Evolutionary conservation across 2,888 invertebrate genomes (phyloP).

Genomic region (Mythimna ferrago): DNA sequence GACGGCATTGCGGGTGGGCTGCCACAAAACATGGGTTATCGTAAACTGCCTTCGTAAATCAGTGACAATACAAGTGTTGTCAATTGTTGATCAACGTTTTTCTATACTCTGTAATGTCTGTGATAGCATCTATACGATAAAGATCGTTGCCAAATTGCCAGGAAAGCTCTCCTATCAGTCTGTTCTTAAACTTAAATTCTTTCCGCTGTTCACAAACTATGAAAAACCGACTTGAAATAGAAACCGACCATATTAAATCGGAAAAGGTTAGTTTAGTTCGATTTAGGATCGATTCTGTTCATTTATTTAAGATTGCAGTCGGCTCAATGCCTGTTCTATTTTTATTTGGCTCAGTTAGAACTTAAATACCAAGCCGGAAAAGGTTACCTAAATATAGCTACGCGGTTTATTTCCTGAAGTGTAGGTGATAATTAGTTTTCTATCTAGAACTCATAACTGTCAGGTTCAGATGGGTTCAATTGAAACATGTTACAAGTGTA

Average conservation of each 20-base stretch:
- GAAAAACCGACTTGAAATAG: conserved; percentile 9
- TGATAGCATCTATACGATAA: background rate
- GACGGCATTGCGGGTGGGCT: conserved; percentile 12
- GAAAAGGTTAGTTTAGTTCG: conserved; percentile 5
- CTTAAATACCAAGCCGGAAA: background rate
- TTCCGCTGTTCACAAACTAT: conserved; percentile 19
- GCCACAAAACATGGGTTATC: conserved; percentile 33
- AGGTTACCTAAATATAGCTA: background rate
- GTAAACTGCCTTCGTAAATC: conserved; percentile 28
- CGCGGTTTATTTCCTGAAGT: conserved; percentile 10
- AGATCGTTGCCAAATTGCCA: conserved; percentile 11
- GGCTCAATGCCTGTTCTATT: conserved; percentile 39
- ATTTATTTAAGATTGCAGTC: conserved; percentile 42
- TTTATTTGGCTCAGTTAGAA: conserved; percentile 15
- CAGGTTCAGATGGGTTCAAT: conserved; percentile 13
- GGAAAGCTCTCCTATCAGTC: background rate
- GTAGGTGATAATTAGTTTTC: conserved; percentile 8
- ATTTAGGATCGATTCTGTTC: conserved; percentile 3
- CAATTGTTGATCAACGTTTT: conserved; percentile 19
- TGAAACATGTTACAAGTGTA: conserved; percentile 23
- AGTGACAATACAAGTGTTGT: conserved; percentile 26
- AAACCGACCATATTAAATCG: conserved; percentile 3
- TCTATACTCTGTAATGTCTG: conserved; percentile 1
- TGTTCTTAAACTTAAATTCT: background rate
- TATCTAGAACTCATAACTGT: conserved; percentile 31